Base-by-base conservation (phyloP, 2,888 invertebrate species). In the Drymonia ruficornis region DNA sequence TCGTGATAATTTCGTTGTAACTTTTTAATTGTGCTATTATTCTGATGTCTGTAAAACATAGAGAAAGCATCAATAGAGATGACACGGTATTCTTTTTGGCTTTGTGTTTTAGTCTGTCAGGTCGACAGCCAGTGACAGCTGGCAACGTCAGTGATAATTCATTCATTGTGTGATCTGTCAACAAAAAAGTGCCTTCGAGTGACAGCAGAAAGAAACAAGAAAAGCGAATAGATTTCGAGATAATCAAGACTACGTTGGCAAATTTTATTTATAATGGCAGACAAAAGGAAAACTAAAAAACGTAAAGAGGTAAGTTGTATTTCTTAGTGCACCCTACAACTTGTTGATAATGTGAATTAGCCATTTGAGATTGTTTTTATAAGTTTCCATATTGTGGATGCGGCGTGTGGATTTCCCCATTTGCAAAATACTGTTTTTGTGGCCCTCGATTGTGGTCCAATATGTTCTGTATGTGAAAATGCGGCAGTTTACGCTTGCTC, bases 261-360 rank as follows among this genome's bases (percentile, higher is more conserved):
- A 86, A 78, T 75, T 78, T 81, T 67, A 67, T 68, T 76, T 72
- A 83, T 65, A 76, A 92, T 92, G 92, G 89, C 92, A 80, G 92
- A 92, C 68, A 92, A 92, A 77, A 84, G 92, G 59, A 92, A 92
- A 85, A 86, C 85, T 61, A 91, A 89, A 80, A 92, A 91, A 73
- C 92, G 92, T 56, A 92, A 91, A 82, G 92, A 92, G 81, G 92
- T 91, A 79, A 75, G 86, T 73, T 52, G 18, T 15, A 44, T 34
- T 23, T 42, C 40, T 29, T 42, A 40, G 12, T 49, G 18, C 47
- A n/a, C 12, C 48, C 8, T 15, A 29, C 12, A 28, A 2, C 16
- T 23, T 38, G 19, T 50, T 6, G 2, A 48, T 16, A 51, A 13
- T 8, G 8, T 9, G 46, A 38, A 48, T 44, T n/a, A 48, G 42